Evolutionary conservation across 2,797 vertebrate genomes (phyloP).

Genomic region (Melanotaenia boesemani): DNA sequence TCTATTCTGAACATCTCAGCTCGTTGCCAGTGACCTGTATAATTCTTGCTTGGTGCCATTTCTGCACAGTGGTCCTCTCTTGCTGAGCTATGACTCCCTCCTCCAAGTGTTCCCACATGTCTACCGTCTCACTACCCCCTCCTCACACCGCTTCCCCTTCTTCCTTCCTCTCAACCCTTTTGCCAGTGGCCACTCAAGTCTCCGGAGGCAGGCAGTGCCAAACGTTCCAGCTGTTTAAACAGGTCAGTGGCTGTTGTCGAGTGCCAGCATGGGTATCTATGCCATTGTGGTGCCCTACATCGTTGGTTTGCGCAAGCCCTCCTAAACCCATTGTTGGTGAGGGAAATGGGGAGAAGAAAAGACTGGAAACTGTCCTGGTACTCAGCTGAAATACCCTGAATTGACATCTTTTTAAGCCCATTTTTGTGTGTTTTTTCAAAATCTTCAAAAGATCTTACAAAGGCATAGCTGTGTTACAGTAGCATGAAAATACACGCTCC

Average conservation of each 20-base stretch:
- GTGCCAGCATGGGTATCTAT: conserved; percentile 53
- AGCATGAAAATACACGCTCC: background rate
- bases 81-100: conserved; percentile 44
- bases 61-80: conserved; percentile 62
- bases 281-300: conserved; percentile 68
- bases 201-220: conserved; percentile 69
- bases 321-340: conserved; percentile 29
- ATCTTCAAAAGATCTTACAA: conserved; percentile 22
- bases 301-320: conserved; percentile 34
- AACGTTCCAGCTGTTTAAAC: conserved; percentile 81
- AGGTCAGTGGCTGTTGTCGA: conserved; percentile 65
- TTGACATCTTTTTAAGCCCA: conserved; percentile 23
- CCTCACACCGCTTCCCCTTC: conserved; percentile 22
- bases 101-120: conserved; percentile 26
- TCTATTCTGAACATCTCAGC: conserved; percentile 44
- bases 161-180: conserved; percentile 63
- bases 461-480: background rate
- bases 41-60: conserved; percentile 65
- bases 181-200: conserved; percentile 70
- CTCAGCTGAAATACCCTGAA: conserved; percentile 28
- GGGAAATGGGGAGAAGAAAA: conserved; percentile 8
- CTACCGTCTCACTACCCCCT: conserved; percentile 32
- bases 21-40: conserved; percentile 66
- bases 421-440: fast-evolving
- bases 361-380: conserved; percentile 31